Base-by-base conservation (phyloP, 2,797 vertebrate genomes). In the Neosalanx taihuensis region DNA sequence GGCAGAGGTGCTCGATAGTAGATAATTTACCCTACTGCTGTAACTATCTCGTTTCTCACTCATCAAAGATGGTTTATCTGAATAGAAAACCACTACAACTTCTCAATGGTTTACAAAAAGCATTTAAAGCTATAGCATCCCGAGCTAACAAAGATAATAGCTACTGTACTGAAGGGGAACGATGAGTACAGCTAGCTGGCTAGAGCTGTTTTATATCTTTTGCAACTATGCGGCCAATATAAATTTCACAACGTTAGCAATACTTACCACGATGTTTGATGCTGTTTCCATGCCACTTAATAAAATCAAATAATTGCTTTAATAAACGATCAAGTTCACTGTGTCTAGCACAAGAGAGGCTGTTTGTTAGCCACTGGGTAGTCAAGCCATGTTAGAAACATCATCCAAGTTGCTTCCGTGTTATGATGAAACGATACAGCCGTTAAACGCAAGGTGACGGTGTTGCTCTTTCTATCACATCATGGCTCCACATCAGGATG, bases 321-420 rank as follows among this genome's bases (percentile, higher is more conserved):
- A 29, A 58, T 62, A 29, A 58, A 6, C 49, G 15, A 53, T 67
- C 3, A 53, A 67, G 30, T 53, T 17, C 10, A 67, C 18, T 56
- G 1, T 46, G 6, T 30, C 17, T 30, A 2, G 31, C n/a, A 41
- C 10, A 10, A 37, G 33, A 35, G 62, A 64, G 37, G 37, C 3
- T 17, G 61, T 6, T 31, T n/a, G 65, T 17, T 56, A 31, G 51
- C 51, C 41, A 46, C 37, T 33, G 41, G 35, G n/a, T 41, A n/a
- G 41, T 26, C 26, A 29, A 26, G 20, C 15, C 23, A 41, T 29
- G 23, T 7, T 13, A 4, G 46, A 56, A 2, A 30, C 33, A 0
- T 37, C 70, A 29, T 30, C 30, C 72, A 41, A 46, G 64, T 17
- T 18, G 84, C 82, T 87, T 91, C 91, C 90, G 82, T 84, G 73